Evolutionary conservation across 2,888 invertebrate species (phyloP), one percentile per base, ranked within the genome.

Genomic region (Andrena marginata): DNA sequence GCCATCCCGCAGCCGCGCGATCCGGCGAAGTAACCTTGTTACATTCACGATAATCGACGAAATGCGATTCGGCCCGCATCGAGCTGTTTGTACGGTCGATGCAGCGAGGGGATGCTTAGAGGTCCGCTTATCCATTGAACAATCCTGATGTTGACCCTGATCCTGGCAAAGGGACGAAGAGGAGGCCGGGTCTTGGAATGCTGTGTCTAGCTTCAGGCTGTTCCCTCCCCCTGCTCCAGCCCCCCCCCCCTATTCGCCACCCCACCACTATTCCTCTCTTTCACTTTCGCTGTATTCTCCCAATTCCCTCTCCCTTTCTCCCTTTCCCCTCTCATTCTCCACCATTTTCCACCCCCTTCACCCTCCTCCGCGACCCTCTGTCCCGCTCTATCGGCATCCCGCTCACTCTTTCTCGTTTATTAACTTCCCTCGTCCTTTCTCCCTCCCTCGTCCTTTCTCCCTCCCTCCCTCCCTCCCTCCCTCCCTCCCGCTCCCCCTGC

Each of bases 121-220:
- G 70, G 48, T 76, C 23, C 73, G 76, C 49, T 77, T 81, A 81
- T 83, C 81, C 77, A 81, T 73, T 67, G 81, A 76, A 80, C 82
- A 56, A 77, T 85, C 68, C 80, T 77, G 68, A 65, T 80, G 84
- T 79, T 84, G 77, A 86, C 86, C 86, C 87, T 85, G 85, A 87
- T 85, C 82, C 88, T 85, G 82, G 83, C 80, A 70, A 84, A 86
- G 86, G 87, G 87, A 86, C 86, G 91, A 89, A 88, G 84, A 86
- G 82, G 81, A 81, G 87, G 85, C 75, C 82, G 82, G 84, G 82
- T 88, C 85, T 86, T 86, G 91, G 91, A 91, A 91, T 91, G 91
- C 85, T 73, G 86, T 85, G 87, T 80, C 90, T 89, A 86, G 87
- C 90, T 87, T 72, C 79, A 65, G 78, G 79, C 79, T 60, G 62